Evolutionary conservation across 2,888 invertebrate species (phyloP).

Genomic region (Diarsia brunnea): DNA sequence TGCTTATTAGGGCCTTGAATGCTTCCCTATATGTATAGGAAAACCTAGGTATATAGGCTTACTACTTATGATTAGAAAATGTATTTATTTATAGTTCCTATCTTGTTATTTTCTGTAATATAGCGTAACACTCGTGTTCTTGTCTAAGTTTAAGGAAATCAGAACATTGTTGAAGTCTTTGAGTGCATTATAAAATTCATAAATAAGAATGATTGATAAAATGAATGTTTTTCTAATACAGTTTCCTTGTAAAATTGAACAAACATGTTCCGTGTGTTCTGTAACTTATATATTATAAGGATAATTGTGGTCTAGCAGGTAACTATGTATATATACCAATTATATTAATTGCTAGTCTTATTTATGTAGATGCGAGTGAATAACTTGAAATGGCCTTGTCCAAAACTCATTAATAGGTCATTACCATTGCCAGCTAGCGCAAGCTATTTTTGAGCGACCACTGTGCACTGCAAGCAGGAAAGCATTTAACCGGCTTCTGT

Average conservation of each 20-base stretch:
- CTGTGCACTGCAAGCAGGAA: slow-evolving; percentile 24
- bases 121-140: neutral
- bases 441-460: slow-evolving; percentile 35
- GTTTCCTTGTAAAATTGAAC: neutral
- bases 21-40: no score
- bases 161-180: neutral
- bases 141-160: neutral
- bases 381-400: slow-evolving; percentile 62
- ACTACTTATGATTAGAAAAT: neutral
- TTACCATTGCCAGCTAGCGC: slow-evolving; percentile 45
- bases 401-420: slow-evolving; percentile 61
- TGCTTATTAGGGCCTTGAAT: neutral
- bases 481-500: slow-evolving; percentile 22
- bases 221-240: neutral
- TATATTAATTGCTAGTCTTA: slow-evolving; percentile 28
- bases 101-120: neutral
- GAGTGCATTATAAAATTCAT: neutral
- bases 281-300: neutral
- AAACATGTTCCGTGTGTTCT: neutral
- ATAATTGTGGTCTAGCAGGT: neutral
- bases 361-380: slow-evolving; percentile 48
- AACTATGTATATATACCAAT: slow-evolving; percentile 8
- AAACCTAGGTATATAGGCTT: neutral
- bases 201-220: neutral
- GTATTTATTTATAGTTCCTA: neutral